A percentile compares a stretch with the other conserved stretches of the same genome.
Evolutionary conservation across 2,797 vertebrate genomes (phyloP).

Genomic region (Myotis findleyi): DNA sequence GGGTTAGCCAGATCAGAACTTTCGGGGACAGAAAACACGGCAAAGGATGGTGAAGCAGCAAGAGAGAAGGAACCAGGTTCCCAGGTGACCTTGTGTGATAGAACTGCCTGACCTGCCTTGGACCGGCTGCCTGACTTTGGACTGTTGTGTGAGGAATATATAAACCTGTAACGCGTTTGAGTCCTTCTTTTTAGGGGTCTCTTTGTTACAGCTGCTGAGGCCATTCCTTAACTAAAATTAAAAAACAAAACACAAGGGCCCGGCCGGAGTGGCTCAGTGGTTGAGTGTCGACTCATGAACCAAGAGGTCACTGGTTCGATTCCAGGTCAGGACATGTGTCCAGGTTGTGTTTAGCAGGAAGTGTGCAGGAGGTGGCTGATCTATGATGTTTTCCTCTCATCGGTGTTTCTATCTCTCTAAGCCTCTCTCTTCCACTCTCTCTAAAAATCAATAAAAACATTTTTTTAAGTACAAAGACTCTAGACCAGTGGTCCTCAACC

Average conservation of each 20-base stretch:
- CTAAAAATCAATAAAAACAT: too few species aligned
- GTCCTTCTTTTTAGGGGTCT: background rate
- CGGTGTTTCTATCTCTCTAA: too few species aligned
- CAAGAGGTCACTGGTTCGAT: too few species aligned
- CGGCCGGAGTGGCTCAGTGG: too few species aligned
- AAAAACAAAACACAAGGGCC: background rate
- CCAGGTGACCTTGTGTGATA: background rate
- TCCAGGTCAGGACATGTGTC: too few species aligned
- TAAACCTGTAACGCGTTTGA: background rate
- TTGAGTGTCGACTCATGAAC: too few species aligned
- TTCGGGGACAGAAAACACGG: background rate
- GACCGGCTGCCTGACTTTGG: background rate
- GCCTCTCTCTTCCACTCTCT: too few species aligned
- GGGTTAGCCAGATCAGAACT: background rate
- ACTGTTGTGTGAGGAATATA: background rate
- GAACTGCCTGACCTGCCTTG: background rate
- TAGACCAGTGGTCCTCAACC: too few species aligned
- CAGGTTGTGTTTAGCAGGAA: too few species aligned
- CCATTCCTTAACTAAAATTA: background rate
- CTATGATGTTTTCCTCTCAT: too few species aligned
- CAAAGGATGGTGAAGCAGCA: background rate
- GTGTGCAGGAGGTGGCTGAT: too few species aligned
- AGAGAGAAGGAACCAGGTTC: background rate
- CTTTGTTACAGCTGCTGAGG: background rate
- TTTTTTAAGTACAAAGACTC: background rate